Evolutionary conservation across 2,888 invertebrate genomes (phyloP).

Genomic region (Julus scandinavius): DNA sequence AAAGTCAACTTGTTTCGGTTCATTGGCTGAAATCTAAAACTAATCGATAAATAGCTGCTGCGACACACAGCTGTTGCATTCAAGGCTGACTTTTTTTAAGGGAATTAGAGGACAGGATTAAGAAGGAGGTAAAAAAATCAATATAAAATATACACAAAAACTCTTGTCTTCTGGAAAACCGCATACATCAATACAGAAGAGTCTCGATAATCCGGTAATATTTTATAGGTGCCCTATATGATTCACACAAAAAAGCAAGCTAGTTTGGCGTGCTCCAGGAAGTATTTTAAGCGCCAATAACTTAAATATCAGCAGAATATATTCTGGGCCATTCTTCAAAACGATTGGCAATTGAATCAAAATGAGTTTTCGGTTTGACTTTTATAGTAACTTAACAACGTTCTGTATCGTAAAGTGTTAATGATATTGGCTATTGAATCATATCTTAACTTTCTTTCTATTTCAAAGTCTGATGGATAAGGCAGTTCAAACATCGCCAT

Average conservation of each 20-base stretch:
- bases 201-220: background rate
- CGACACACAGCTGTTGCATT: conserved; percentile 31
- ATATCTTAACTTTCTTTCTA: too few relatives aligned
- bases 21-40: conserved; percentile 35
- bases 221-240: background rate
- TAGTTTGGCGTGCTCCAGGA: too few relatives aligned
- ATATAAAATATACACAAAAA: conserved; percentile 6
- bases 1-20: conserved; percentile 21
- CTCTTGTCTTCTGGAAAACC: conserved; percentile 16
- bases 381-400: too few relatives aligned
- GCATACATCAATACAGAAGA: background rate
- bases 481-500: too few relatives aligned
- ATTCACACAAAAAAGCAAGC: background rate
- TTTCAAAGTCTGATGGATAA: too few relatives aligned
- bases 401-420: too few relatives aligned
- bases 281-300: too few relatives aligned
- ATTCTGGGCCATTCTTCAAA: too few relatives aligned
- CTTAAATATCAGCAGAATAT: too few relatives aligned
- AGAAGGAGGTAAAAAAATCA: background rate
- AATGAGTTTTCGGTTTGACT: too few relatives aligned
- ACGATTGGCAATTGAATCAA: too few relatives aligned
- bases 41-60: conserved; percentile 36
- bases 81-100: background rate
- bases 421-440: too few relatives aligned
- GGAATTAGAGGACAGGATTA: conserved; percentile 21